Evolutionary conservation across 1,140 invertebrate genomes (phyloP).

Genomic region (Episyrphus balteatus): DNA sequence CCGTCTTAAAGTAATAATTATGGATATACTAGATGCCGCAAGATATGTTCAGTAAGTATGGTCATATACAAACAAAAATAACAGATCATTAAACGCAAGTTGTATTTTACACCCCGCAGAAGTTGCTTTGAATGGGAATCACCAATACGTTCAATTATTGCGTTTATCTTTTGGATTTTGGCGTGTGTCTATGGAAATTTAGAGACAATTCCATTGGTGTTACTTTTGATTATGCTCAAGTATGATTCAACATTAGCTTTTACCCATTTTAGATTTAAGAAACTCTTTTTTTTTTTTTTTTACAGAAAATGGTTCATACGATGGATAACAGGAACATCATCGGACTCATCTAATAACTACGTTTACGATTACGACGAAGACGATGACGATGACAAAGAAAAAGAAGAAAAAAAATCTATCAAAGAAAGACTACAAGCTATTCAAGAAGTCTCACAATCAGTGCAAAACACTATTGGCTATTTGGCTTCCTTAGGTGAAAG

Average conservation of each 20-base stretch:
- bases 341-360: constrained; percentile 60
- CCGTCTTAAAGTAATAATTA: constrained; percentile 79
- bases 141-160: constrained; percentile 72
- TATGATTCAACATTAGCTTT: constrained; percentile 27
- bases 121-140: constrained; percentile 98
- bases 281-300: not conserved
- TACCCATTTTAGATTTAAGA: not conserved
- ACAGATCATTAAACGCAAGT: not conserved
- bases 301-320: constrained; percentile 45
- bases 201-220: constrained; percentile 71
- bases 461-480: constrained; percentile 88
- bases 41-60: constrained; percentile 80
- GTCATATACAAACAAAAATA: not conserved
- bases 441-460: constrained; percentile 88
- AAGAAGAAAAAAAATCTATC: constrained; percentile 90
- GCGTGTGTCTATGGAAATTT: constrained; percentile 41
- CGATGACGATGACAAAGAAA: constrained; percentile 67
- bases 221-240: constrained; percentile 67
- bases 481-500: constrained; percentile 85
- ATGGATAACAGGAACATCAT: constrained; percentile 40
- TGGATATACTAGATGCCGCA: constrained; percentile 78
- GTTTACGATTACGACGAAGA: constrained; percentile 62
- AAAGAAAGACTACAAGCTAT: constrained; percentile 89
- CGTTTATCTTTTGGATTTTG: constrained; percentile 69
- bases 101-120: constrained; percentile 41